A percentile compares a stretch with the other conserved stretches of the same genome.
phyloP scores from a whole-genome alignment of 2,113 vertebrate genomes.

The Setophaga kirtlandii region DNA sequence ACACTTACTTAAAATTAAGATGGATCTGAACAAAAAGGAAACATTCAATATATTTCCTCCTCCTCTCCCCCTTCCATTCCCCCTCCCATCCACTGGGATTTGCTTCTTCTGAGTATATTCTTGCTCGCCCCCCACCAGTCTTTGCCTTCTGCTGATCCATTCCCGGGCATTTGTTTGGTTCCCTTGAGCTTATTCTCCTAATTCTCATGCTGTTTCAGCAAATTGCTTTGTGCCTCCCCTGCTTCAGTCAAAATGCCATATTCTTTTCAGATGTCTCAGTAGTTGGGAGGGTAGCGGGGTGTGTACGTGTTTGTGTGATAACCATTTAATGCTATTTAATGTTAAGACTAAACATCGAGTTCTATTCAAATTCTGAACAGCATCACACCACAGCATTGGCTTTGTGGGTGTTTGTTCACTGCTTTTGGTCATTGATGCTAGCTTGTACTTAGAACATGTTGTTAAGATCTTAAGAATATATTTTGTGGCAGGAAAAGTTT shows the following conservation, averaged over 20 bases:
- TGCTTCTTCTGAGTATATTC: conserved; percentile 72
- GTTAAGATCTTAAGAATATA: not conserved
- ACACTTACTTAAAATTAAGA: conserved; percentile 7
- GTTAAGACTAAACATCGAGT: not conserved
- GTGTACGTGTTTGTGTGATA: conserved; percentile 40
- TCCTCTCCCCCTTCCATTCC: not conserved
- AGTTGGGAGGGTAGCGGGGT: not conserved
- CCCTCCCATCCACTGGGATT: conserved; percentile 60
- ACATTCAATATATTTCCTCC: conserved; percentile 60
- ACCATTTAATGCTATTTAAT: not conserved
- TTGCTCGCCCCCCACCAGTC: conserved; percentile 64
- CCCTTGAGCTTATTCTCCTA: conserved; percentile 73
- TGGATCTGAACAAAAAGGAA: conserved; percentile 60
- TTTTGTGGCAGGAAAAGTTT: not conserved
- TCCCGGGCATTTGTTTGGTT: conserved; percentile 68
- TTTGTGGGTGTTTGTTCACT: conserved; percentile 19
- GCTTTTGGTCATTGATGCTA: not conserved
- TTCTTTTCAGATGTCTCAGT: conserved; percentile 45
- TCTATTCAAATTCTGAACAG: not conserved
- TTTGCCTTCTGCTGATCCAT: conserved; percentile 73
- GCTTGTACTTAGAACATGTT: not conserved
- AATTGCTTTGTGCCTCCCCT: conserved; percentile 68
- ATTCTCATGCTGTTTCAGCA: conserved; percentile 69
- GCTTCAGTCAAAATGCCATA: conserved; percentile 57
- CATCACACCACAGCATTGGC: conserved; percentile 8